phyloP scores from a whole-genome alignment of 2,797 vertebrate species.

The Gorsachius magnificus region DNA sequence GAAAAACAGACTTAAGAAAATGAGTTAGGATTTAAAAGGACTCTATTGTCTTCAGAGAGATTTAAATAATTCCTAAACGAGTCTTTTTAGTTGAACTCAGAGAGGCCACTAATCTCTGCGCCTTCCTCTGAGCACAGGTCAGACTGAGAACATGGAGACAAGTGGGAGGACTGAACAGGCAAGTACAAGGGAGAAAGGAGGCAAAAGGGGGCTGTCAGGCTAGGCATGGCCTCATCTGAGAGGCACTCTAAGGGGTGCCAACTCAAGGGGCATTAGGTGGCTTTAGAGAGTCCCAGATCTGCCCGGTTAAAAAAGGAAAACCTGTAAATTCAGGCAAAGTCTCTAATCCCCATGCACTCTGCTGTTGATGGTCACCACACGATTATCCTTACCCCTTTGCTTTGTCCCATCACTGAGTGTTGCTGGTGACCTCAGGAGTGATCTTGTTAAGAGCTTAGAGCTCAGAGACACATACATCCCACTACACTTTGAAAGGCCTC shows the following conservation, averaged over 20 bases:
- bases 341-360: neutral
- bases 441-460: neutral
- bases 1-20: constrained; percentile 51
- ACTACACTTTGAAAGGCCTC: neutral
- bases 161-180: neutral
- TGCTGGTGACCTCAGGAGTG: neutral
- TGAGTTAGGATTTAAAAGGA: constrained; percentile 39
- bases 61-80: constrained; percentile 44
- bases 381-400: neutral
- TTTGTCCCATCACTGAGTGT: neutral
- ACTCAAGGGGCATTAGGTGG: neutral
- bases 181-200: neutral
- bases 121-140: neutral
- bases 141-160: neutral
- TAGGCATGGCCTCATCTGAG: neutral
- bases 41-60: constrained; percentile 48
- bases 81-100: neutral
- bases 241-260: neutral
- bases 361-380: neutral
- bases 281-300: neutral
- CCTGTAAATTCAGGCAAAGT: neutral
- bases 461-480: neutral
- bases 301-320: neutral
- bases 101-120: neutral
- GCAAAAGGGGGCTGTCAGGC: neutral